phyloP scores from a whole-genome alignment of 2,888 invertebrate species.

The Coelinius sp. region DNA sequence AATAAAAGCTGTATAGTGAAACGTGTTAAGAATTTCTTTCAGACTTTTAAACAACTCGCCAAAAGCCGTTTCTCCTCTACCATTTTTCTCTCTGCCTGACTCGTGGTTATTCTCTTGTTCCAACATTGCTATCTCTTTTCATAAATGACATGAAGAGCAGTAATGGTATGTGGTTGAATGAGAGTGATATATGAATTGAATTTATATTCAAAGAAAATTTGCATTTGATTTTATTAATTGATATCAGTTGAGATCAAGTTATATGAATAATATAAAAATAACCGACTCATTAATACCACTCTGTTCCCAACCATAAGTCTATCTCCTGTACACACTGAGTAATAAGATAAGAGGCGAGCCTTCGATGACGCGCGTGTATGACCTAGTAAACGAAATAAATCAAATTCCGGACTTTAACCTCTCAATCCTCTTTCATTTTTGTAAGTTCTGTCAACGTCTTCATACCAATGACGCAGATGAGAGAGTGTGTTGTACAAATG shows the following conservation, averaged over 20 bases:
- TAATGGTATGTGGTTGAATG: too few species aligned
- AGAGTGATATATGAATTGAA: too few species aligned
- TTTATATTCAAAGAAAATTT: too few species aligned
- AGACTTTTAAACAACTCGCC: conserved; percentile 48
- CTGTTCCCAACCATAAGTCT: neutral
- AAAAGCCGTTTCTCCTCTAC: conserved; percentile 36
- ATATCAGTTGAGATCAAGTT: too few species aligned
- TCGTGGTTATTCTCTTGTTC: neutral
- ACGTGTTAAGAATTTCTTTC: conserved; percentile 47
- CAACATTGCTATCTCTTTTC: too few species aligned
- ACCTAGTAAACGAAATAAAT: neutral
- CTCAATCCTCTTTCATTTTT: neutral
- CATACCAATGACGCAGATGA: neutral
- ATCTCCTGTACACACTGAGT: neutral
- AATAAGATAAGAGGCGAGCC: conserved; percentile 11
- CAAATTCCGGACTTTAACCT: neutral
- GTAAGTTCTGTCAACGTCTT: neutral
- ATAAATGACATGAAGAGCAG: neutral
- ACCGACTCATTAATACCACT: neutral
- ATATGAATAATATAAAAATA: neutral
- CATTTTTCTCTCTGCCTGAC: neutral
- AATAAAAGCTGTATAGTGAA: conserved; percentile 48
- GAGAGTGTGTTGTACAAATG: neutral
- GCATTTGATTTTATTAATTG: too few species aligned
- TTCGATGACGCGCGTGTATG: neutral